Conservation (phyloP, 2,113 vertebrate species). For the Saccopteryx leptura region DNA sequence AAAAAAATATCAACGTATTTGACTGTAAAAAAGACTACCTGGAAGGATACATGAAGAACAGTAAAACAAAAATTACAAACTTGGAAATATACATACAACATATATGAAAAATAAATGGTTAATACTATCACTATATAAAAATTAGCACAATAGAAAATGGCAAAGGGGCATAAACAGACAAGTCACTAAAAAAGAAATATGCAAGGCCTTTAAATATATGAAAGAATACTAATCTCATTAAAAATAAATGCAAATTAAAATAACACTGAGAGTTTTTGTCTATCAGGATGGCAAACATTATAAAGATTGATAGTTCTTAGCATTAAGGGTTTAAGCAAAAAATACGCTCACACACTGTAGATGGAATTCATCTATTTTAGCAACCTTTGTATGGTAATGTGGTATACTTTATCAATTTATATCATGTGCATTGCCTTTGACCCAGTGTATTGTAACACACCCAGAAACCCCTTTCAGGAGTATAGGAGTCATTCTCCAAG, state of each 20-base stretch:
- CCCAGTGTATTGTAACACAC: neutral
- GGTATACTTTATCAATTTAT: neutral
- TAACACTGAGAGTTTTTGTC: conserved; percentile 42
- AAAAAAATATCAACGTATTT: neutral
- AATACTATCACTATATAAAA: conserved; percentile 2
- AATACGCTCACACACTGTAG: neutral
- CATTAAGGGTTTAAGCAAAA: neutral
- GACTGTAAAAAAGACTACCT: neutral
- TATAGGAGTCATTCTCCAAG: neutral
- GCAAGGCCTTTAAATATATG: conserved; percentile 54
- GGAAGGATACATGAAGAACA: neutral
- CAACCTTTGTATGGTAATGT: neutral
- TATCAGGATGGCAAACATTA: neutral
- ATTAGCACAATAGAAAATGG: conserved; percentile 36
- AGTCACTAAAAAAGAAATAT: conserved; percentile 65
- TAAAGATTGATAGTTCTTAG: neutral
- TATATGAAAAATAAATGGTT: conserved; percentile 14
- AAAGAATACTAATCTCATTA: conserved; percentile 57
- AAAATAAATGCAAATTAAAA: conserved; percentile 61
- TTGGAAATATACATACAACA: neutral
- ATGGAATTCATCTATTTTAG: neutral
- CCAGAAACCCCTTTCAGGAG: neutral
- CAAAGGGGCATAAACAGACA: neutral
- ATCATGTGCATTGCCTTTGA: neutral
- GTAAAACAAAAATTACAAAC: conserved; percentile 7